Conservation (phyloP, 2,888 invertebrate genomes). For the Hyalella azteca region DNA sequence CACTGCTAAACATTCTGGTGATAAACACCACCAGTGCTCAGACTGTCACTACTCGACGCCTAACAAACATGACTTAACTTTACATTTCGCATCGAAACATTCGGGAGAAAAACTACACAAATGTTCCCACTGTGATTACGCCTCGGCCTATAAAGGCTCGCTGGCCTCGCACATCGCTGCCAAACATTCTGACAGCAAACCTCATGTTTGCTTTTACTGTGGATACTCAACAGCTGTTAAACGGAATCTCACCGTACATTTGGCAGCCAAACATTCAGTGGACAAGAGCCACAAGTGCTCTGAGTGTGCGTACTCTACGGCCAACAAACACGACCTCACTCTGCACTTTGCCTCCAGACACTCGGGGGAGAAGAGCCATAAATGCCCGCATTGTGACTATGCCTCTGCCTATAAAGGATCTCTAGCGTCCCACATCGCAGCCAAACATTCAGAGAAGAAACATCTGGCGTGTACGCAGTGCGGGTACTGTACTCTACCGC, state of each 20-base stretch:
- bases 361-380: not conserved
- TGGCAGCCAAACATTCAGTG: not conserved
- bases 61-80: not conserved
- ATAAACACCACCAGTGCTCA: not conserved
- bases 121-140: not conserved
- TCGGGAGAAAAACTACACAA: not conserved
- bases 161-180: not conserved
- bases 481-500: not conserved
- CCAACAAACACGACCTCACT: not conserved
- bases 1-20: not conserved
- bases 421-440: not conserved
- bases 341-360: not conserved
- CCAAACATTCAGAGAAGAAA: not conserved
- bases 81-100: not conserved
- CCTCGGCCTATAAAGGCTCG: not conserved
- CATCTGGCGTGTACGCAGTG: not conserved
- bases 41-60: slow-evolving; percentile 2
- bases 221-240: not conserved
- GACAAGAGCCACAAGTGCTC: not conserved
- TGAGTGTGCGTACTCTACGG: not conserved
- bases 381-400: not conserved
- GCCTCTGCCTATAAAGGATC: not conserved
- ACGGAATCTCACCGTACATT: not conserved
- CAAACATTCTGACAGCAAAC: not conserved
- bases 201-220: not conserved